These are phyloP conservation scores for Dexiosoma caninum DNA, from an alignment of 2,888 invertebrate species.

Conservation along the genomic window DNA sequence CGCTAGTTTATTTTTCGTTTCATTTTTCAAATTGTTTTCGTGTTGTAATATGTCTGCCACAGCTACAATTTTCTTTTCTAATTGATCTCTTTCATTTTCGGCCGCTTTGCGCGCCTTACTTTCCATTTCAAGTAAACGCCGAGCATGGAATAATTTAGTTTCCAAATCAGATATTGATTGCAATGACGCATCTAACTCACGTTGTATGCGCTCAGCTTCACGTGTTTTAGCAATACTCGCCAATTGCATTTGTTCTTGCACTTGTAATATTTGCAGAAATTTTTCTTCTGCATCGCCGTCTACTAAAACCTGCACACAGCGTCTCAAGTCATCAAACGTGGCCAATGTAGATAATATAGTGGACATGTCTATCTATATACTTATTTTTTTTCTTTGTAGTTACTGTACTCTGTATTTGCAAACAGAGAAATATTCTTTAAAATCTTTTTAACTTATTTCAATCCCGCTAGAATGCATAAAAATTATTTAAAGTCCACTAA, in stretches of 20 bases:
- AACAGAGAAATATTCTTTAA: background rate
- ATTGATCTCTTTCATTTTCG: slow-evolving; percentile 84
- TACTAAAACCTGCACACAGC: slow-evolving; percentile 82
- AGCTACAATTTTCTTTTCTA: slow-evolving; percentile 85
- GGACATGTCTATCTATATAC: too few species aligned
- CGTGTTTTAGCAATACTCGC: slow-evolving; percentile 85
- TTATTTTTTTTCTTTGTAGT: too few species aligned
- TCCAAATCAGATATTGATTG: slow-evolving; percentile 87
- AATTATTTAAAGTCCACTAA: background rate
- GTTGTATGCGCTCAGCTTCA: slow-evolving; percentile 86
- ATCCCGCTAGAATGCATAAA: background rate
- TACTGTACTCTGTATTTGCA: too few species aligned
- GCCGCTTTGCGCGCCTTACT: slow-evolving; percentile 84
- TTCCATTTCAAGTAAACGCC: slow-evolving; percentile 89
- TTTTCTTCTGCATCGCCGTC: slow-evolving; percentile 86
- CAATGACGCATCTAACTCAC: slow-evolving; percentile 84
- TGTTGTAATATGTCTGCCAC: slow-evolving; percentile 86
- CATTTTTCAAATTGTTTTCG: slow-evolving; percentile 86
- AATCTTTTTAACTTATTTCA: too few species aligned
- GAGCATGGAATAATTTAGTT: slow-evolving; percentile 88
- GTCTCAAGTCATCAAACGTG: slow-evolving; percentile 85
- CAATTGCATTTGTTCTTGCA: slow-evolving; percentile 84
- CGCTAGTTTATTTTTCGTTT: slow-evolving; percentile 88
- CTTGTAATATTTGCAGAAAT: slow-evolving; percentile 85
- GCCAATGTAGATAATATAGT: slow-evolving; percentile 82